phyloP scores from a whole-genome alignment of 2,888 invertebrate genomes.

The Hyppa rectilinea region DNA sequence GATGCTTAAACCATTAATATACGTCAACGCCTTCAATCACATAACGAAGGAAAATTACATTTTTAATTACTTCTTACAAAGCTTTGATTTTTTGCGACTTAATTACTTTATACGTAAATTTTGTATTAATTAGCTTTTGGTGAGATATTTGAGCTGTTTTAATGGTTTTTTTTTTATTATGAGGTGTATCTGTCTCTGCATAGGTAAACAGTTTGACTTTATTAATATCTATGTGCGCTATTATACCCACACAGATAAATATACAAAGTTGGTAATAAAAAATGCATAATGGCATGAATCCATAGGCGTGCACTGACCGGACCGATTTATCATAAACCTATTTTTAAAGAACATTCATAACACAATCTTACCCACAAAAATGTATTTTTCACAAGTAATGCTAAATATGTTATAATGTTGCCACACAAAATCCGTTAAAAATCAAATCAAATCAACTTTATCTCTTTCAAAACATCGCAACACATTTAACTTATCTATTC shows the following conservation, averaged over 20 bases:
- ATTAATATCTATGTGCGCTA: background rate
- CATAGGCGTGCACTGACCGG: too few species aligned
- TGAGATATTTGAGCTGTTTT: constrained; percentile 10
- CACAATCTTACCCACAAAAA: background rate
- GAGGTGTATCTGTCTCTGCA: background rate
- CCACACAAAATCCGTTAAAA: background rate
- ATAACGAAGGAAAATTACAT: constrained; percentile 26
- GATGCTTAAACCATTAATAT: constrained; percentile 50
- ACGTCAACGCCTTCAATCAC: constrained; percentile 46
- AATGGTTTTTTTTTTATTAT: background rate
- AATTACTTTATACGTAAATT: constrained; percentile 38
- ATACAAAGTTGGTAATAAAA: too few species aligned
- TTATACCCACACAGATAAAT: background rate
- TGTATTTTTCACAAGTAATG: too few species aligned
- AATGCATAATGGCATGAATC: too few species aligned
- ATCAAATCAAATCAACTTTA: background rate
- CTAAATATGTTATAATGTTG: too few species aligned
- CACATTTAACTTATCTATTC: constrained; percentile 1
- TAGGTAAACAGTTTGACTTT: background rate
- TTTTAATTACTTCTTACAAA: constrained; percentile 40
- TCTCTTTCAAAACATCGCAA: background rate
- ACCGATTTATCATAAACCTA: too few species aligned
- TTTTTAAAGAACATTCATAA: too few species aligned
- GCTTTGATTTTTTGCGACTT: constrained; percentile 37
- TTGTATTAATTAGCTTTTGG: constrained; percentile 7